These are phyloP conservation scores for Cossypha heuglini DNA, from an alignment of 2,797 vertebrate genomes.

Conservation along the genomic window DNA sequence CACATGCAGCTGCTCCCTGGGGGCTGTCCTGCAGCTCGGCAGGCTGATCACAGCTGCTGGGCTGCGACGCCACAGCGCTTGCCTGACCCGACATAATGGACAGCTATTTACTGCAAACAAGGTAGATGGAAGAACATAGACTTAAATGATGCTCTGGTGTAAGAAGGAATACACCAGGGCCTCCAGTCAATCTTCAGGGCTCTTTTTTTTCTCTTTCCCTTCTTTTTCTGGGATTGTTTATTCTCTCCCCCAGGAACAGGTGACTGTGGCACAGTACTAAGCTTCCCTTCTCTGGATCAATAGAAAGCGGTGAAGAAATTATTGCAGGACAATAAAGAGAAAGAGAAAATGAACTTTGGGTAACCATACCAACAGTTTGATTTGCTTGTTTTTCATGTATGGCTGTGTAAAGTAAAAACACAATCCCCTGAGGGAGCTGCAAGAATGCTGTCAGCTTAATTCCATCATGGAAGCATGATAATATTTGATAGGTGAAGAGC, in stretches of 20 bases:
- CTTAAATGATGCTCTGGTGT: constrained; percentile 85
- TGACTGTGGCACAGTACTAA: constrained; percentile 69
- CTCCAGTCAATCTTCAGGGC: constrained; percentile 65
- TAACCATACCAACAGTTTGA: constrained; percentile 21
- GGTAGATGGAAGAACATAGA: constrained; percentile 82
- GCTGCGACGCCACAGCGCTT: constrained; percentile 75
- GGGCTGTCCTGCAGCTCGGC: constrained; percentile 39
- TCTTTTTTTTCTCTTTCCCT: neutral
- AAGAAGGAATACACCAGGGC: constrained; percentile 73
- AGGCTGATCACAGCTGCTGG: constrained; percentile 68
- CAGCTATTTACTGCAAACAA: constrained; percentile 88
- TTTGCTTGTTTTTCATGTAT: neutral
- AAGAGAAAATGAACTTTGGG: constrained; percentile 72
- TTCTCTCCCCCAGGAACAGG: constrained; percentile 60
- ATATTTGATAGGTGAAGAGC: constrained; percentile 42
- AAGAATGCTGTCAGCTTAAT: constrained; percentile 23
- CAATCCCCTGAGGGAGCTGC: neutral
- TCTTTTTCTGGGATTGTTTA: constrained; percentile 7
- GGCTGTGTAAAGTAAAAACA: neutral
- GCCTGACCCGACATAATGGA: constrained; percentile 86
- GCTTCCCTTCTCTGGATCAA: constrained; percentile 68
- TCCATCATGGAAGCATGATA: constrained; percentile 8
- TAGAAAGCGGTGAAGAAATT: constrained; percentile 77
- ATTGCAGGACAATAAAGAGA: constrained; percentile 77
- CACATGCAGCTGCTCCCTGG: constrained; percentile 51